A percentile compares a stretch with the other conserved stretches of the same genome.
Conservation (phyloP, 2,113 vertebrate species). For the Abramis brama region DNA sequence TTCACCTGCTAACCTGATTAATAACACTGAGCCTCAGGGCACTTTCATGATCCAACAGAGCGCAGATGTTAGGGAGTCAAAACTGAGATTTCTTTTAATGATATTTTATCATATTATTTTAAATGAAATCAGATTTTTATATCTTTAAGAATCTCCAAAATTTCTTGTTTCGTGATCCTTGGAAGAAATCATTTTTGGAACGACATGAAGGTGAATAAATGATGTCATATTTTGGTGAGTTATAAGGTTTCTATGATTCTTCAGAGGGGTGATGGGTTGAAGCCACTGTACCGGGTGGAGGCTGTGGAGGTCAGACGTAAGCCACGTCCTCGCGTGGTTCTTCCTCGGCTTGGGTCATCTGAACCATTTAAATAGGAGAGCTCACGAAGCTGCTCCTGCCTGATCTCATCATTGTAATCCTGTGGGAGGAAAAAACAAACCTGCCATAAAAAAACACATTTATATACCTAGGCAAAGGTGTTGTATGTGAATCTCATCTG, state of each 20-base stretch:
- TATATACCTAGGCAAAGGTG: conserved; percentile 46
- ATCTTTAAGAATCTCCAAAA: not conserved
- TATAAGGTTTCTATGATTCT: not conserved
- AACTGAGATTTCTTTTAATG: not conserved
- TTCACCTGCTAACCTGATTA: conserved; percentile 56
- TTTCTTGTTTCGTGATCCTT: not conserved
- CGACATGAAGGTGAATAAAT: not conserved
- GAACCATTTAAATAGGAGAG: conserved; percentile 95
- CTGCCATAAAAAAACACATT: conserved; percentile 52
- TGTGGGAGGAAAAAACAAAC: conserved; percentile 66
- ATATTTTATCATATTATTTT: not conserved
- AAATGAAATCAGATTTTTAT: not conserved
- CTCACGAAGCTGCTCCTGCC: conserved; percentile 96
- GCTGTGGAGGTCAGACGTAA: conserved; percentile 79
- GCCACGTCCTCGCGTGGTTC: conserved; percentile 83
- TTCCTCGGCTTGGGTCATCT: conserved; percentile 87
- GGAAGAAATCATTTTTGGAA: not conserved
- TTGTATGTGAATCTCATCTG: not conserved
- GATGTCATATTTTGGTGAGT: not conserved
- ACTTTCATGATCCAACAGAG: conserved; percentile 32
- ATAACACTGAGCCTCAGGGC: conserved; percentile 37
- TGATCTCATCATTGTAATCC: conserved; percentile 99
- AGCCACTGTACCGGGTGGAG: conserved; percentile 80
- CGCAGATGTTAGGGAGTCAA: conserved; percentile 35
- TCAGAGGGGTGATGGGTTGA: not conserved